These are phyloP conservation scores for Octopus sinensis DNA, from an alignment of 1,140 invertebrate genomes.

Conservation along the genomic window DNA sequence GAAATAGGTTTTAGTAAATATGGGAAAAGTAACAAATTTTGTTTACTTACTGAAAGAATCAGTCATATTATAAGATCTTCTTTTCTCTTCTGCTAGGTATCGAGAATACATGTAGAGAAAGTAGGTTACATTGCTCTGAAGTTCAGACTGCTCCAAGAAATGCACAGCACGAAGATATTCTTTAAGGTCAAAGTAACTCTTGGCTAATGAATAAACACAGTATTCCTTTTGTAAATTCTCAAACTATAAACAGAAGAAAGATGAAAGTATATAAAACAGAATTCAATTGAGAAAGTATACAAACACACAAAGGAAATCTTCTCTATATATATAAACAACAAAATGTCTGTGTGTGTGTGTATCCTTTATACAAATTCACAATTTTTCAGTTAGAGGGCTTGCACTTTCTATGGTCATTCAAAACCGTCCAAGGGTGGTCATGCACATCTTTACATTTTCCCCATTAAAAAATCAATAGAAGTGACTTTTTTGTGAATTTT, in stretches of 20 bases:
- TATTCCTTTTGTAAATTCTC: conserved; percentile 61
- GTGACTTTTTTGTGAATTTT: too few species aligned
- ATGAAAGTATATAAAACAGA: conserved; percentile 20
- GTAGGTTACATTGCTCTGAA: conserved; percentile 65
- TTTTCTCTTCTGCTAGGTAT: conserved; percentile 84
- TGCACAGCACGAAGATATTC: conserved; percentile 88
- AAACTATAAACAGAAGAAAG: conserved; percentile 26
- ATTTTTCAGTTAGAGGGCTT: neutral
- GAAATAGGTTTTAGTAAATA: neutral
- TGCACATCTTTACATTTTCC: too few species aligned
- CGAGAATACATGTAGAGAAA: conserved; percentile 83
- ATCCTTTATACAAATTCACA: neutral
- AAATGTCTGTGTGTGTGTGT: neutral
- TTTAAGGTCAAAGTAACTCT: conserved; percentile 86
- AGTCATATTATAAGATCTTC: conserved; percentile 78
- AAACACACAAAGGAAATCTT: conserved; percentile 53
- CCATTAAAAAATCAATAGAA: too few species aligned
- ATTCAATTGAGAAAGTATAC: conserved; percentile 51
- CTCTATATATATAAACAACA: neutral
- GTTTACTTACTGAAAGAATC: conserved; percentile 66
- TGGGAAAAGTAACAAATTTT: neutral
- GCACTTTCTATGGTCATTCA: neutral
- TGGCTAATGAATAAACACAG: conserved; percentile 74
- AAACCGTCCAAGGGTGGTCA: too few species aligned
- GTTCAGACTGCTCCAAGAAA: conserved; percentile 68